Conservation (phyloP, 2,888 invertebrate species). For the Julus scanicus region DNA sequence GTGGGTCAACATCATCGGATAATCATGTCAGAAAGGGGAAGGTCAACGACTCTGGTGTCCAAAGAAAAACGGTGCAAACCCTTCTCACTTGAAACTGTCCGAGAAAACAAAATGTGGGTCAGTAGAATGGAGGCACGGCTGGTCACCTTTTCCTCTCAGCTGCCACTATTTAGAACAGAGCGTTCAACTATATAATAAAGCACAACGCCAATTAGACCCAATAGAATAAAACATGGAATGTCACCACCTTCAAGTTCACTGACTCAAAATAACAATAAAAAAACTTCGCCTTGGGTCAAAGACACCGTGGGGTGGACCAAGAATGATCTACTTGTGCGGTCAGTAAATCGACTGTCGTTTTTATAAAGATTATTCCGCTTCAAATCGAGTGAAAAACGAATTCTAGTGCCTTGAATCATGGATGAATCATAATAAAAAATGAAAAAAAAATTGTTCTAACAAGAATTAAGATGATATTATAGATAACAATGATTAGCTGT, state of each 20-base stretch:
- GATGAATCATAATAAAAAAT: no score
- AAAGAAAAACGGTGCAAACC: background rate
- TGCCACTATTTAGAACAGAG: background rate
- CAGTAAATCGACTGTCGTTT: background rate
- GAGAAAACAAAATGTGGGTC: background rate
- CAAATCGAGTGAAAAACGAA: no score
- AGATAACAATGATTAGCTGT: no score
- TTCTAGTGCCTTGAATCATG: no score
- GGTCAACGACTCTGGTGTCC: conserved; percentile 11
- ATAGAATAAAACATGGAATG: background rate
- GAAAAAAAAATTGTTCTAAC: no score
- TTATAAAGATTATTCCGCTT: background rate
- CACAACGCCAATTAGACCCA: background rate
- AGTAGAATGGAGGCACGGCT: background rate
- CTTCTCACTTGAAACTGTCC: background rate
- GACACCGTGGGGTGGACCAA: background rate
- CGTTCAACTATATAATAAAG: conserved; percentile 7
- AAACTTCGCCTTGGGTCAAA: background rate
- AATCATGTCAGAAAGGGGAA: background rate
- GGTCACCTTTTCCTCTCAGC: conserved; percentile 19
- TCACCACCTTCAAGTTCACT: conserved; percentile 10
- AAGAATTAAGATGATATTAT: no score
- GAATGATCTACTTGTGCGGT: background rate
- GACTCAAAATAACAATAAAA: background rate
- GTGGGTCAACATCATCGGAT: no score